Conservation (phyloP, 2,113 vertebrate species). For the Cephalopterus ornatus region DNA sequence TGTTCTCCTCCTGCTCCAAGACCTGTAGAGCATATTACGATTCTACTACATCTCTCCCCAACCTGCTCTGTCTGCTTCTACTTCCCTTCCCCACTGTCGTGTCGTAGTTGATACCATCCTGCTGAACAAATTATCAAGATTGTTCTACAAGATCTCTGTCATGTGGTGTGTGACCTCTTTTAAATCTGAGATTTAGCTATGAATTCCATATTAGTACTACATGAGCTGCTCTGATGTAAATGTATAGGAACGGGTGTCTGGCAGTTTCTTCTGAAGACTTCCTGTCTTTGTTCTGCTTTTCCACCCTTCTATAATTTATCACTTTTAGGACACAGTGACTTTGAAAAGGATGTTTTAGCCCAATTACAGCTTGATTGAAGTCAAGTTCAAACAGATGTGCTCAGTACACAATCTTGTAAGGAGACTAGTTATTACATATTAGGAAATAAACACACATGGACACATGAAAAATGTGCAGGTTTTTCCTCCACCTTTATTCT, state of each 20-base stretch:
- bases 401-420: not conserved
- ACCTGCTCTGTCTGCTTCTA: not conserved
- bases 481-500: not conserved
- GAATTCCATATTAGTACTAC: constrained; percentile 15
- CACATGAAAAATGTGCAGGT: not conserved
- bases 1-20: not conserved
- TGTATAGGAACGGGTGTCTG: not conserved
- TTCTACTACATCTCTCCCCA: not conserved
- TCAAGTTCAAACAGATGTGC: not conserved
- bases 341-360: not conserved
- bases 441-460: not conserved
- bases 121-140: constrained; percentile 70
- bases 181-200: constrained; percentile 48
- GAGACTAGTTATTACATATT: not conserved
- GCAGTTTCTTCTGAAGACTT: constrained; percentile 8
- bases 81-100: not conserved
- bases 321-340: not conserved
- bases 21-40: not conserved
- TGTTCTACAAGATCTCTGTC: constrained; percentile 65
- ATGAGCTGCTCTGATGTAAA: constrained; percentile 36
- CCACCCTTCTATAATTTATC: constrained; percentile 15
- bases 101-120: constrained; percentile 44
- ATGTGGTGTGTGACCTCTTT: constrained; percentile 55
- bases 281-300: not conserved
- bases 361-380: not conserved